Base-by-base conservation (phyloP, 1,140 invertebrate genomes). In the Sarcophaga bullata region DNA sequence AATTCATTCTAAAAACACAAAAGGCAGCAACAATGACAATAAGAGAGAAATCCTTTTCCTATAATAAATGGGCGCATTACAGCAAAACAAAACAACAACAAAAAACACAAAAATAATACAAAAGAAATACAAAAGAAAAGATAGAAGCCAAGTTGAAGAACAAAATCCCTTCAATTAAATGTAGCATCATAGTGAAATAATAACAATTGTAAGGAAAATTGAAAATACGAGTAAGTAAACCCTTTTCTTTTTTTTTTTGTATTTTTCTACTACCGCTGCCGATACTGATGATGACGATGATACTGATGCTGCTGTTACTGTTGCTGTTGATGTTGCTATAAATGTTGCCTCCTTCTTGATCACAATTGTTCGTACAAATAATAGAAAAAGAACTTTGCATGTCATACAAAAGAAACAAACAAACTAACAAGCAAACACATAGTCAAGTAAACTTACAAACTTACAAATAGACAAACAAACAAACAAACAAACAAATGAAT, bases 351-450 rank as follows among this genome's bases (percentile, higher is more conserved):
- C 25, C 25, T 37, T 37, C 62, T 72, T 17, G 19, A 72, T 72
- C 62, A 25, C n/a, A 72, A 72, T 19, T 72, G 19, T 72, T 72
- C 17, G 17, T 25, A 25, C 75, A 78, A 52, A 78, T 50, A 50
- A n/a, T 78, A 78, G 75, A 37, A 37, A 37, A 37, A 37, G 25
- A 78, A 78, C 48, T 78, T 78, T 78, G 75, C 75, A 78, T 78
- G 75, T 78, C 75, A 50, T 78, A 78, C 75, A 10, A 78, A 75
- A 75, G 37, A 75, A 50, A 78, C 25, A 68, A 68, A 49, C 47
- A 48, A 76, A 76, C 48, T 46, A 25, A 54, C 52, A 25, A 46
- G 8, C 68, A 19, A 76, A 76, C 25, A 58, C 48, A n/a, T 48
- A 48, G 48, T 48, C 3, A 58, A 48, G 73, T 48, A 15, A n/a